These are phyloP conservation scores for Delphinus delphis DNA, from an alignment of 2,113 vertebrate species.

Conservation along the genomic window DNA sequence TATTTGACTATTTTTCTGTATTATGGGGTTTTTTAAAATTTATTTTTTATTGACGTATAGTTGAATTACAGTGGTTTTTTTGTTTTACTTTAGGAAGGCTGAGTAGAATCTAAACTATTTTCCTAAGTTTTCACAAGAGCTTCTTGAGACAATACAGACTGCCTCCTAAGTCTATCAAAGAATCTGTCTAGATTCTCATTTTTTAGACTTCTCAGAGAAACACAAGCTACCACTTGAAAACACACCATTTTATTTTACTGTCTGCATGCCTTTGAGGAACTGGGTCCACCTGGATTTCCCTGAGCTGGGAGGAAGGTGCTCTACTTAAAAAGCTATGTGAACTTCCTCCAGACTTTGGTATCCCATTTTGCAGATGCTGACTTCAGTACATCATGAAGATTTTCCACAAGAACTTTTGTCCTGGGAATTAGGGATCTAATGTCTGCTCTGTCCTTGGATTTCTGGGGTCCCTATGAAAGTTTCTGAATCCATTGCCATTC, in stretches of 20 bases:
- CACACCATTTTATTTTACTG: background rate
- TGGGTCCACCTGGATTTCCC: background rate
- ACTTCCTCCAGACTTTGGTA: background rate
- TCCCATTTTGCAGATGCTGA: background rate
- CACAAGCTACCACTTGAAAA: background rate
- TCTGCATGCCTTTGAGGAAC: background rate
- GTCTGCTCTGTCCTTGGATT: background rate
- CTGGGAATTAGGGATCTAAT: background rate
- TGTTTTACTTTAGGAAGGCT: background rate
- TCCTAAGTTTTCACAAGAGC: background rate
- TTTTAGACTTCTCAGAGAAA: constrained; percentile 21
- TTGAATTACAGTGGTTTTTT: background rate
- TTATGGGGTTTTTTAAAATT: background rate
- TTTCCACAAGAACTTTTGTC: background rate
- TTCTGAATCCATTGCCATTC: background rate
- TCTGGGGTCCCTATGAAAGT: background rate
- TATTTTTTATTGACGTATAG: background rate
- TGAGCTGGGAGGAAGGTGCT: background rate
- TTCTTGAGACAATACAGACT: background rate
- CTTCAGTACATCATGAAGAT: background rate
- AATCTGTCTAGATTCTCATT: background rate
- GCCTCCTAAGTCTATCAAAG: background rate
- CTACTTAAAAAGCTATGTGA: background rate
- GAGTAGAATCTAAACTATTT: background rate
- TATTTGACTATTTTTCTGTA: background rate